Conservation (phyloP, 2,888 invertebrate genomes). For the Notodromas monacha region DNA sequence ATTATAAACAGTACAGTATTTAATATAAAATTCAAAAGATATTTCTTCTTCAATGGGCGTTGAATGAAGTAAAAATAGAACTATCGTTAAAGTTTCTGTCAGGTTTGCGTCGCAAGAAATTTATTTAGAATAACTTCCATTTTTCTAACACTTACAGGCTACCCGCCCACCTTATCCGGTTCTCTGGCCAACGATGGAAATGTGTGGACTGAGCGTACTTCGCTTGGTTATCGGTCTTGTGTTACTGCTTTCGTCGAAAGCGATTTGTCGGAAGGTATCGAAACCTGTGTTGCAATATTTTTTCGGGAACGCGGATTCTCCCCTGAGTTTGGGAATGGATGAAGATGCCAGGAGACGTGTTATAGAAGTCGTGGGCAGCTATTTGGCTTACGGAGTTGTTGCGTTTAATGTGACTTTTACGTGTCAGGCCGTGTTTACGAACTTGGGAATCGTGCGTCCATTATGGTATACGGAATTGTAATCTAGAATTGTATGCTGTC, state of each 20-base stretch:
- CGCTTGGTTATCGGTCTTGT: conserved; percentile 39
- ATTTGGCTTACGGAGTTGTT: conserved; percentile 40
- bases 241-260: conserved; percentile 31
- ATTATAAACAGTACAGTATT: too few species aligned
- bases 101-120: too few species aligned
- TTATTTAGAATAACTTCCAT: too few species aligned
- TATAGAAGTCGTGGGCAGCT: conserved; percentile 51
- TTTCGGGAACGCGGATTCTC: too few species aligned
- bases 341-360: conserved; percentile 14
- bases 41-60: too few species aligned
- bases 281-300: neutral
- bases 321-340: neutral
- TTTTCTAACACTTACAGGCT: too few species aligned
- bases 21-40: too few species aligned
- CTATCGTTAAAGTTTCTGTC: too few species aligned
- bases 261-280: conserved; percentile 6
- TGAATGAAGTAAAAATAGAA: too few species aligned
- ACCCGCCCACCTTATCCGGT: conserved; percentile 35
- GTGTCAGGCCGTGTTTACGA: conserved; percentile 39
- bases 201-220: conserved; percentile 28
- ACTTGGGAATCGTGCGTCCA: conserved; percentile 39
- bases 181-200: conserved; percentile 39
- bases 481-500: too few species aligned
- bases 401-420: conserved; percentile 42
- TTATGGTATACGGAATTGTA: conserved; percentile 57